Base-by-base conservation (phyloP, 2,113 vertebrate genomes). In the Ginglymostoma cirratum region DNA sequence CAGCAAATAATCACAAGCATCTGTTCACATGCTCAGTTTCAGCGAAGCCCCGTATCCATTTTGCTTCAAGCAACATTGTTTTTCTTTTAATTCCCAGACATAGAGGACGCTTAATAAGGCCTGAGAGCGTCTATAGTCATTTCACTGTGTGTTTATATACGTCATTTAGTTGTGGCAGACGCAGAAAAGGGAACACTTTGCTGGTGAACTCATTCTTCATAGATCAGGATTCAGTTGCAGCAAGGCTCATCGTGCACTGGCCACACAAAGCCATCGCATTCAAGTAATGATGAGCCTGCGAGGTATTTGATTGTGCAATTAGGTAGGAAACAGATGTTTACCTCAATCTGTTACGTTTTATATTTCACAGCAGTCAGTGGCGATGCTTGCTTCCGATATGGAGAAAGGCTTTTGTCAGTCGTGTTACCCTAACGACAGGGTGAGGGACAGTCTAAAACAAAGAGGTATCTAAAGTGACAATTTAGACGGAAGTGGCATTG, bases 251-350 rank as follows among this genome's bases (percentile, higher is more conserved):
- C 87, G 7, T 14, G 48, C n/a, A 3, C 1, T 93, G 89, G 89
- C 65, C 17, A 10, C 89, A 66, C 89, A 66, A 34, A n/a, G 6
- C 21, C n/a, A 7, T n/a, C 21, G 19, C n/a, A 8, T 66, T 93
- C 34, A 38, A 38, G 15, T 23, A 38, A 23, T 66, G 61, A 93
- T 23, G 89, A 93, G n/a, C 30, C 55, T 7, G 55, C 5, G 65
- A 21, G 55, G 38, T 66, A 66, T 93, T 66, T 93, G 89, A 93
- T 93, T 67, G 89, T 66, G 89, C 66, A 93, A 93, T 93, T 93
- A 93, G 89, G 34, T 67, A 23, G 61, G 66, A 66, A 93, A 93
- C 89, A 93, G 89, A 93, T 93, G 89, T 93, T 93, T 93, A 93
- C 89, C 89, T 67, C 89, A 93, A 93, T 93, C 61, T 93, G 89